These are phyloP conservation scores for Eira barbara DNA, from an alignment of 2,113 vertebrate species.

Conservation along the genomic window DNA sequence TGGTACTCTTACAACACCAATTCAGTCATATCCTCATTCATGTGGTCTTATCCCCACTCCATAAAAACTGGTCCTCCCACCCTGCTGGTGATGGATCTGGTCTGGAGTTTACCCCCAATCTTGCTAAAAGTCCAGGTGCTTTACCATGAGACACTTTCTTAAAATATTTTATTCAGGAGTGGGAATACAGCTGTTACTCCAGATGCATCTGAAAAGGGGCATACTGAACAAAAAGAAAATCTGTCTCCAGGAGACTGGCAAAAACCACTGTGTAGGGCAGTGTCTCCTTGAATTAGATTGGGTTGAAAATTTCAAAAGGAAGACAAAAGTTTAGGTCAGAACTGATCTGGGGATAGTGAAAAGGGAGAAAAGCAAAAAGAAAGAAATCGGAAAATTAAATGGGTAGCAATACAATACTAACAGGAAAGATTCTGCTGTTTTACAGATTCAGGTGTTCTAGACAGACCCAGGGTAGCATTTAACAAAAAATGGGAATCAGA, in stretches of 20 bases:
- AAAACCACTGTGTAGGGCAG: not conserved
- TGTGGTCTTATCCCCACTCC: not conserved
- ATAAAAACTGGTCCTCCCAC: constrained; percentile 14
- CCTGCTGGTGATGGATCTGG: constrained; percentile 10
- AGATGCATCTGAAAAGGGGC: constrained; percentile 25
- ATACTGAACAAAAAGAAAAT: constrained; percentile 42
- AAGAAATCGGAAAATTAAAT: constrained; percentile 3
- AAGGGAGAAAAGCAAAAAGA: not conserved
- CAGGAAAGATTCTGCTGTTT: not conserved
- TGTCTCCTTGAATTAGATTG: not conserved
- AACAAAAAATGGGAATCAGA: not conserved
- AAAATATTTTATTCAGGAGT: not conserved
- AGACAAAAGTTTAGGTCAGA: not conserved
- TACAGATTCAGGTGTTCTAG: not conserved
- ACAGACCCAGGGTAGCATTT: not conserved
- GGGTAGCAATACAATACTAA: not conserved
- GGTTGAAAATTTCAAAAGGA: not conserved
- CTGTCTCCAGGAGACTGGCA: not conserved
- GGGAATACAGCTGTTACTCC: constrained; percentile 41
- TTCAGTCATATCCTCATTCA: not conserved
- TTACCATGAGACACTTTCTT: constrained; percentile 38
- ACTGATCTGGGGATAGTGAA: not conserved
- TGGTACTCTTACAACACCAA: not conserved
- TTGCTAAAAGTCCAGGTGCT: constrained; percentile 33
- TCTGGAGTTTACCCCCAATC: not conserved